Percentiles rank a stretch among this genome's conserved stretches.
These are phyloP conservation scores for Brienomyrus brachyistius DNA, from an alignment of 2,113 vertebrate genomes.

Conservation along the genomic window DNA sequence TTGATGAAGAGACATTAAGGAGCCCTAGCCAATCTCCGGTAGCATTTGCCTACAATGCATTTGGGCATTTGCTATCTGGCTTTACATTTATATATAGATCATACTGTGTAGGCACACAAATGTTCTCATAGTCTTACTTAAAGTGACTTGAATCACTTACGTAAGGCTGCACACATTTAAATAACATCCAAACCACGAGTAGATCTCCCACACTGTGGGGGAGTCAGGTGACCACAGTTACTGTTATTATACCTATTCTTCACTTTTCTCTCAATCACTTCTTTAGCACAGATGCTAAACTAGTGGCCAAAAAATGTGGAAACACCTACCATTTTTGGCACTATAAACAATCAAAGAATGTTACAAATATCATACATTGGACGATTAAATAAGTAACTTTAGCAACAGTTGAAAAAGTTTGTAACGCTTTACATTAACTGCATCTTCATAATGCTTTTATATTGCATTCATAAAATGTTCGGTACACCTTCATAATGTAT, in stretches of 20 bases:
- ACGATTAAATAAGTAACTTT: no score
- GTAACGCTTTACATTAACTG: no score
- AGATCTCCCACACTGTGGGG: background rate
- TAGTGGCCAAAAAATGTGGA: background rate
- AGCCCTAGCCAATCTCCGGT: background rate
- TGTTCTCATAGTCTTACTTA: background rate
- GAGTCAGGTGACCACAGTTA: background rate
- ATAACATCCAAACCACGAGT: background rate
- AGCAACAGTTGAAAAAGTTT: no score
- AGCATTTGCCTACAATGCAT: background rate
- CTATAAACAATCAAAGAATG: background rate
- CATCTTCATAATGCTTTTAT: no score
- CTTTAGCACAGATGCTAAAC: background rate
- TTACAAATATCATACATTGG: background rate
- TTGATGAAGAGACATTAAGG: background rate
- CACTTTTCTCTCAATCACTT: background rate
- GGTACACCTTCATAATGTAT: no score
- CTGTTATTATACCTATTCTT: background rate
- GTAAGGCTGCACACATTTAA: background rate
- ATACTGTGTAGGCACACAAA: background rate
- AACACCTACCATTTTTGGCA: background rate
- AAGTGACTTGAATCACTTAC: background rate
- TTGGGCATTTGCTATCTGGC: background rate
- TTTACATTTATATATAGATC: background rate
- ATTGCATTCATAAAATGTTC: no score